These are phyloP conservation scores for Sebastes matsubarae DNA, from an alignment of 2,797 vertebrate species.

Conservation along the genomic window DNA sequence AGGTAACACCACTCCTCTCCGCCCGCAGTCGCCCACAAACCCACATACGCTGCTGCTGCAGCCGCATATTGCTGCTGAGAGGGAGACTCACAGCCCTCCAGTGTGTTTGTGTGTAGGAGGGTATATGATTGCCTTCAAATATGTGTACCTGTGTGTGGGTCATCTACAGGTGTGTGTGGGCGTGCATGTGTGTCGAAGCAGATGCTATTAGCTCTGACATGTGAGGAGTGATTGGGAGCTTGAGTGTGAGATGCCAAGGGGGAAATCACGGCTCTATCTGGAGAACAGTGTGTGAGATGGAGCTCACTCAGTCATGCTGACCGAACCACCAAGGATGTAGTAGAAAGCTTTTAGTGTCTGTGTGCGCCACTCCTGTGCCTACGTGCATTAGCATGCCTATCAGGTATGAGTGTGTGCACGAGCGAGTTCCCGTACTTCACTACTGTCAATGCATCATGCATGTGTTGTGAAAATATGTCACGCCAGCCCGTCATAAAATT, in stretches of 20 bases:
- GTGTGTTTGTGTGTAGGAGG: slow-evolving; percentile 47
- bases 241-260: slow-evolving; percentile 48
- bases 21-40: slow-evolving; percentile 37
- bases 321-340: slow-evolving; percentile 42
- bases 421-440: background rate
- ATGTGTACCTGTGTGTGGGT: slow-evolving; percentile 3
- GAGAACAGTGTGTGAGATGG: slow-evolving; percentile 50
- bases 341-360: slow-evolving; percentile 65
- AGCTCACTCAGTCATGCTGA: slow-evolving; percentile 65
- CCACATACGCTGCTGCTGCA: slow-evolving; percentile 14
- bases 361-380: slow-evolving; percentile 8
- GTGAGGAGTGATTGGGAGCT: slow-evolving; percentile 48
- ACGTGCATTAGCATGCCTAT: background rate
- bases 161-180: slow-evolving; percentile 48
- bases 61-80: slow-evolving; percentile 22
- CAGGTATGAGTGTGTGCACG: slow-evolving; percentile 2
- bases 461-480: slow-evolving; percentile 55
- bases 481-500: slow-evolving; percentile 36
- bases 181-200: slow-evolving; percentile 11
- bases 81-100: slow-evolving; percentile 28
- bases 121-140: slow-evolving; percentile 39
- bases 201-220: slow-evolving; percentile 47
- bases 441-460: slow-evolving; percentile 45
- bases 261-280: slow-evolving; percentile 60
- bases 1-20: slow-evolving; percentile 41